Evolutionary conservation across 2,888 invertebrate genomes (phyloP).

Genomic region (Morpho achilles): DNA sequence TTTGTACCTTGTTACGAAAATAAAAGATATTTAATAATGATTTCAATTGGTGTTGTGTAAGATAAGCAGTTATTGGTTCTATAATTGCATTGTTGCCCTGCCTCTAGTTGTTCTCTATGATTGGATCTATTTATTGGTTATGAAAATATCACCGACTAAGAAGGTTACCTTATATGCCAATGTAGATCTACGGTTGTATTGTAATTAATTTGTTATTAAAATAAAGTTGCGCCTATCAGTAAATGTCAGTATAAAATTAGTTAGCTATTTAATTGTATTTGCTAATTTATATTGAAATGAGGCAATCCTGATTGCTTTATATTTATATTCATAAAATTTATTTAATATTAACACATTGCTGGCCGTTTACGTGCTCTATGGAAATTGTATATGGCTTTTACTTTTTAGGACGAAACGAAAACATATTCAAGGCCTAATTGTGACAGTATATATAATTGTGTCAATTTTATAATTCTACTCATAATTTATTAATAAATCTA

Average conservation of each 20-base stretch:
- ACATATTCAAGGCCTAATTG: too few species aligned
- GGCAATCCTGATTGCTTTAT: background rate
- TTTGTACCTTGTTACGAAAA: slow-evolving; percentile 1
- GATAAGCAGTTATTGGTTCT: slow-evolving; percentile 6
- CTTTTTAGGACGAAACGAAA: too few species aligned
- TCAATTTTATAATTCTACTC: too few species aligned
- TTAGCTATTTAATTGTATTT: background rate
- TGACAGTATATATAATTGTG: too few species aligned
- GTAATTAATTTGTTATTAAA: background rate
- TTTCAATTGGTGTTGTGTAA: slow-evolving; percentile 7
- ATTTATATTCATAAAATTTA: too few species aligned
- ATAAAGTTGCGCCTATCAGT: background rate
- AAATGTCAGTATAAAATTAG: slow-evolving; percentile 1
- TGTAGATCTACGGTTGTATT: background rate
- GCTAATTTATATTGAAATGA: slow-evolving; percentile 4
- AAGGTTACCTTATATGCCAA: background rate
- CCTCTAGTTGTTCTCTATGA: slow-evolving; percentile 2
- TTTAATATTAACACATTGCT: too few species aligned
- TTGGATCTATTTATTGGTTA: slow-evolving; percentile 1
- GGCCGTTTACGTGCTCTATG: too few species aligned
- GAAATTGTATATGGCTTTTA: too few species aligned
- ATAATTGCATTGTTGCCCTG: slow-evolving; percentile 7
- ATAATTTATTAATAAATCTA: too few species aligned
- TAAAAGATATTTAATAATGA: slow-evolving; percentile 8
- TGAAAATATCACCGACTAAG: background rate